These are phyloP conservation scores for Caerostris darwini DNA, from an alignment of 1,140 invertebrate species.

Conservation along the genomic window DNA sequence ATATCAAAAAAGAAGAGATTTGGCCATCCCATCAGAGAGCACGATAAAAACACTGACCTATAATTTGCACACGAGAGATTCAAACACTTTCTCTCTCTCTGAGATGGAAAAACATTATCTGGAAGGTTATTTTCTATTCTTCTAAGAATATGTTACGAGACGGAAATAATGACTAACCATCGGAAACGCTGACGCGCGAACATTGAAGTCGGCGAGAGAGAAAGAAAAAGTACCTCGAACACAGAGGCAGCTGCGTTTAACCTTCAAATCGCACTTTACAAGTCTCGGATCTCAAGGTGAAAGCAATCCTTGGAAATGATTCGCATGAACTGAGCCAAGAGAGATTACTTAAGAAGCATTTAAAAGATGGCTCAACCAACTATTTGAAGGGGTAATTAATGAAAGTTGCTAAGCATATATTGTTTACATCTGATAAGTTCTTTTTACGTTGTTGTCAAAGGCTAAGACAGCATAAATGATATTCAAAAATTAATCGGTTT, in stretches of 20 bases:
- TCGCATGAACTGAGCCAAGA: not conserved
- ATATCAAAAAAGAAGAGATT: no score
- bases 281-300: slow-evolving; percentile 20
- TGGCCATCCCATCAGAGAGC: not conserved
- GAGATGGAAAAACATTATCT: not conserved
- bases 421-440: no score
- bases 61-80: not conserved
- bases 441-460: no score
- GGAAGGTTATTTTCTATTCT: slow-evolving; percentile 23
- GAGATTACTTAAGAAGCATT: not conserved
- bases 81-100: not conserved
- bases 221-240: not conserved
- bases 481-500: no score
- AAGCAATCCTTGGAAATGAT: not conserved
- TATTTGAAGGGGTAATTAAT: no score
- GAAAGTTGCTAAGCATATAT: no score
- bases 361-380: not conserved
- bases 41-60: not conserved
- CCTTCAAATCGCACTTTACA: slow-evolving; percentile 4
- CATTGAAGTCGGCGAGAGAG: not conserved
- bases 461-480: no score
- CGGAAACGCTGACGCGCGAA: not conserved
- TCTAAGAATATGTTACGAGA: not conserved
- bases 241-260: not conserved
- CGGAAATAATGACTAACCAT: slow-evolving; percentile 27